Base-by-base conservation (phyloP, 2,888 invertebrate species). In the Plagiodera versicolora region DNA sequence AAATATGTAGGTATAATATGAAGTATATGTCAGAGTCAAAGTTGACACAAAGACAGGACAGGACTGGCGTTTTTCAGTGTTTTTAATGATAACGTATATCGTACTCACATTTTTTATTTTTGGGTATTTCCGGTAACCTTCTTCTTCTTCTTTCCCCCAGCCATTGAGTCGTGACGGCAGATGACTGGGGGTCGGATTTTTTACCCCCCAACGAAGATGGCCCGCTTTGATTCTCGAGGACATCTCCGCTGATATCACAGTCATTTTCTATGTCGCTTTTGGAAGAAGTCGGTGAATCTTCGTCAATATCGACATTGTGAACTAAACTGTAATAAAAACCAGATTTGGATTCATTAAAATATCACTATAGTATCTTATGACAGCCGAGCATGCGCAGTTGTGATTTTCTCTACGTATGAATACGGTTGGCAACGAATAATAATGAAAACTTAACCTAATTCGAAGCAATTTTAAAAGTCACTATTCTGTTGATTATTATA, bases 111-210 rank as follows among this genome's bases (percentile, higher is more conserved):
- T 92, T 92, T 79, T 90, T 91, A 74, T 90, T 90, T 79, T 93
- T 94, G 4, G 94, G 94, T 72, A 94, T 94, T 81, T 94, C 94
- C 32, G 94, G 94, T 20, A 94, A 83, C 81, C 91, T 92, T 81
- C 94, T 85, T 72, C 95, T 83, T 74, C 90, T 85, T 66, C 92
- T 83, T 76, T 90, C 89, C 72, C 68, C 66, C 68, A 69, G 67
- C 74, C 73, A 73, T 49, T 69, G 69, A 59, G 67, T 69, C 54
- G 67, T 58, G 60, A 67, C 64, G 35, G 65, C 45, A 11, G 53
- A 47, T 20, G 55, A 50, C 16, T 63, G 57, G 28, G 50, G 55
- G 17, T 64, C 63, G 6, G 61, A 56, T 48, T 65, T 62, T 39
- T 52, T 67, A 6, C 55, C 56, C 30, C 56, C 60, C 51, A 59